Percentiles rank a stretch among this genome's conserved stretches.
Evolutionary conservation across 1,140 invertebrate genomes (phyloP).

Genomic region (Trichonephila clavipes): DNA sequence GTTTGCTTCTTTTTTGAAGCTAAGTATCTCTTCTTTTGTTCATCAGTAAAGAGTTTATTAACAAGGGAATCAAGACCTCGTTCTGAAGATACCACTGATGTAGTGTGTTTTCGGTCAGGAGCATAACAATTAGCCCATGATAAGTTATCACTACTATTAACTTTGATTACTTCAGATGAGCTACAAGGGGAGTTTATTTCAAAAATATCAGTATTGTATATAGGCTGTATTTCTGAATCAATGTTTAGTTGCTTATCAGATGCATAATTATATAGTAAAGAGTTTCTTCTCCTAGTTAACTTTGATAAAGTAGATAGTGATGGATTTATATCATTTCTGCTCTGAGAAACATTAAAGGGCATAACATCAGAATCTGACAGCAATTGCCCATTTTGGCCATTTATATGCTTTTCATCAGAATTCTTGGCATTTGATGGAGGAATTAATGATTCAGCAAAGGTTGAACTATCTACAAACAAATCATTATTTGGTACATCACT

Average conservation of each 20-base stretch:
- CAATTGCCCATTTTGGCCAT: neutral
- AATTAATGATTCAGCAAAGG: neutral
- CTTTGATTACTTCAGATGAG: neutral
- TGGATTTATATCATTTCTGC: neutral
- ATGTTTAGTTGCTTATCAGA: neutral
- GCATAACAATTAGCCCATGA: constrained; percentile 30
- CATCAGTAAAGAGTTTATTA: neutral
- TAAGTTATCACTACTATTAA: neutral
- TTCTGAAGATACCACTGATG: constrained; percentile 3
- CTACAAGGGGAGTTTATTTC: neutral
- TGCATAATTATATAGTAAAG: neutral
- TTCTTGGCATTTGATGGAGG: neutral
- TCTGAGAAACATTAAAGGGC: neutral
- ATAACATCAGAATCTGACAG: neutral
- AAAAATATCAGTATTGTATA: neutral
- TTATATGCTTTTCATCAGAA: neutral
- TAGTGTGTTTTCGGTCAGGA: neutral
- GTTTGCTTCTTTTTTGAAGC: neutral
- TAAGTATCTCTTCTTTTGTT: neutral
- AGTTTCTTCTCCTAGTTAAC: neutral
- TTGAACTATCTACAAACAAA: neutral
- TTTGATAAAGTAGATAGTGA: neutral
- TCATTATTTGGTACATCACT: neutral
- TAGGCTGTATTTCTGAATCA: neutral
- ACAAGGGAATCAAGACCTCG: neutral